A percentile compares a stretch with the other conserved stretches of the same genome.
Evolutionary conservation across 2,888 invertebrate genomes (phyloP).

Genomic region (Oscheius onirici): DNA sequence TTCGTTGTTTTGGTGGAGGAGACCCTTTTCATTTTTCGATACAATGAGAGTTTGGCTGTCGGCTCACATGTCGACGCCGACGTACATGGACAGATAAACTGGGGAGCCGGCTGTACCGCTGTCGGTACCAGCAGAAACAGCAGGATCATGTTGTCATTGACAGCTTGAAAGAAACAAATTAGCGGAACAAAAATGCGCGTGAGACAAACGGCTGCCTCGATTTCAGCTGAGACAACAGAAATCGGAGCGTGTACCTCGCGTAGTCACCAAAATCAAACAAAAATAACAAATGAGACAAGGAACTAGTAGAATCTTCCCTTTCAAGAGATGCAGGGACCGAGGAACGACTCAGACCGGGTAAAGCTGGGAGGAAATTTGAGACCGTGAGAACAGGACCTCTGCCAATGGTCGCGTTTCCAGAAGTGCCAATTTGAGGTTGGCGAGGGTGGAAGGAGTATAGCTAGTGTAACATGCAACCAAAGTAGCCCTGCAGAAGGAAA

Average conservation of each 20-base stretch:
- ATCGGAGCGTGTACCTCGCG: slow-evolving; percentile 26
- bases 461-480: slow-evolving; percentile 23
- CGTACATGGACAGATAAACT: slow-evolving; percentile 27
- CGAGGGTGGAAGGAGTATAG: slow-evolving; percentile 31
- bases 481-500: no score
- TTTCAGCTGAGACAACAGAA: slow-evolving; percentile 33
- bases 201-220: background rate
- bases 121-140: slow-evolving; percentile 9
- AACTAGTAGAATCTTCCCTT: slow-evolving; percentile 9
- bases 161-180: background rate
- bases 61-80: slow-evolving; percentile 23
- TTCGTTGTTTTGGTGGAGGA: background rate
- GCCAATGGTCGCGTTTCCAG: slow-evolving; percentile 20
- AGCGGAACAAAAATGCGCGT: background rate
- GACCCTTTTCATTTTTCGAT: slow-evolving; percentile 19
- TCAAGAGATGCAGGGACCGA: background rate
- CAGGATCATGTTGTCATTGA: slow-evolving; percentile 27
- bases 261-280: slow-evolving; percentile 26
- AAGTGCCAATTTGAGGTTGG: slow-evolving; percentile 26
- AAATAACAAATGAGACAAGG: slow-evolving; percentile 27
- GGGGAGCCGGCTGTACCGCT: slow-evolving; percentile 18
- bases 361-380: slow-evolving; percentile 27
- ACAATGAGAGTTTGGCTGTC: slow-evolving; percentile 12
- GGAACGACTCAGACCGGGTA: slow-evolving; percentile 30
- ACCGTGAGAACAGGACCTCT: background rate